Percentiles rank a stretch among this genome's conserved stretches.
Conservation (phyloP, 2,888 invertebrate species). For the Stenolophus ochropezus region DNA sequence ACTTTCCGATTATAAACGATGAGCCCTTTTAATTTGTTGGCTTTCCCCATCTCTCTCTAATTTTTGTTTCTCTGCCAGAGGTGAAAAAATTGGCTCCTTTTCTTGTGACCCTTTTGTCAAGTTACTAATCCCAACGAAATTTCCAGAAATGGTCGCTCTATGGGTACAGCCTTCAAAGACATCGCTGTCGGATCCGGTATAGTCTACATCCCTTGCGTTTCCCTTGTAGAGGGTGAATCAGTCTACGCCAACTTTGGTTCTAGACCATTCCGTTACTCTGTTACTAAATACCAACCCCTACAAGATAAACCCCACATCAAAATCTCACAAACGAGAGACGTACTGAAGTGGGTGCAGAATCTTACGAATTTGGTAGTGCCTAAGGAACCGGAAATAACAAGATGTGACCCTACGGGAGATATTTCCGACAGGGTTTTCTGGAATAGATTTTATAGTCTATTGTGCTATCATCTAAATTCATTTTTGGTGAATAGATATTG, state of each 20-base stretch:
- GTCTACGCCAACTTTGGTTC: slow-evolving; percentile 87
- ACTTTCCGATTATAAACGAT: no score
- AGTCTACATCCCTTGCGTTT: slow-evolving; percentile 88
- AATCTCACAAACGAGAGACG: slow-evolving; percentile 31
- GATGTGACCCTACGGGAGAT: slow-evolving; percentile 40
- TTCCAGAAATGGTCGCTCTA: slow-evolving; percentile 82
- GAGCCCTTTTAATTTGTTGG: no score
- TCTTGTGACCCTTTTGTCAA: no score
- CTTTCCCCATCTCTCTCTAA: no score
- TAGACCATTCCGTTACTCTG: slow-evolving; percentile 80
- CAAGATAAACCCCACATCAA: slow-evolving; percentile 72
- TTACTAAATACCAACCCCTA: slow-evolving; percentile 80
- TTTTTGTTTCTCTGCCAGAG: no score
- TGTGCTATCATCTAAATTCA: slow-evolving; percentile 42
- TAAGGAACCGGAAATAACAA: slow-evolving; percentile 59
- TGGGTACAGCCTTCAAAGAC: slow-evolving; percentile 84
- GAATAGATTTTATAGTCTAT: slow-evolving; percentile 39
- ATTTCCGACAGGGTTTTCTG: slow-evolving; percentile 45
- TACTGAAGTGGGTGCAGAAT: slow-evolving; percentile 47
- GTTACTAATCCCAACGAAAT: no score
- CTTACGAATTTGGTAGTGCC: slow-evolving; percentile 32
- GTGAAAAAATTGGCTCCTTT: no score
- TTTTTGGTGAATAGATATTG: slow-evolving; percentile 42
- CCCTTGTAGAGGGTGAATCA: slow-evolving; percentile 84
- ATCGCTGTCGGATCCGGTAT: slow-evolving; percentile 83